Percentiles rank a stretch among this genome's conserved stretches.
phyloP scores from a whole-genome alignment of 2,888 invertebrate species.

The Andricus quercusramuli region DNA sequence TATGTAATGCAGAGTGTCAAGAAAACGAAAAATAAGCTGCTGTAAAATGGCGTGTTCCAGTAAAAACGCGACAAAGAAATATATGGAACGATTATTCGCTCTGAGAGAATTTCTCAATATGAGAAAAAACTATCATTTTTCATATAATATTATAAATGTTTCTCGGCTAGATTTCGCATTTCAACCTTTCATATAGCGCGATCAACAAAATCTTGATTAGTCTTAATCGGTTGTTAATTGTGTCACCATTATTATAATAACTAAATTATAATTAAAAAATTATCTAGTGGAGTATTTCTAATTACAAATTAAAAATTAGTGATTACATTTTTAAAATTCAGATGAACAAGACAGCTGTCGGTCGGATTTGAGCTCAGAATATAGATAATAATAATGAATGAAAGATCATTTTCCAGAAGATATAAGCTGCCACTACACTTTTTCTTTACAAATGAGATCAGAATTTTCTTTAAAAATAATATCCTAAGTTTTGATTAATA shows the following conservation, averaged over 20 bases:
- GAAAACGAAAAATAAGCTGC: conserved; percentile 46
- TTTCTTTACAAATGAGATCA: background rate
- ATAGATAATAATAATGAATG: conserved; percentile 6
- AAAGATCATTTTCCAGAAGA: background rate
- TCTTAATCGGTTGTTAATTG: conserved; percentile 37
- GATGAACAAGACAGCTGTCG: conserved; percentile 59
- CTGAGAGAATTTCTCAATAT: conserved; percentile 73
- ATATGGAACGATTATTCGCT: conserved; percentile 13
- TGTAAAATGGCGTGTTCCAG: conserved; percentile 8
- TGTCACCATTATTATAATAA: conserved; percentile 42
- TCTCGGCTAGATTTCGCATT: conserved; percentile 54
- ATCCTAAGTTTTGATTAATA: conserved; percentile 21
- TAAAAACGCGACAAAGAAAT: conserved; percentile 1
- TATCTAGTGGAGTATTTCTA: conserved; percentile 61
- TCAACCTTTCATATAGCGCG: conserved; percentile 52
- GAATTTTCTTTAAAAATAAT: conserved; percentile 13
- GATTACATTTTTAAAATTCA: conserved; percentile 52
- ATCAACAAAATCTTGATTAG: conserved; percentile 47
- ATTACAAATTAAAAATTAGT: conserved; percentile 52
- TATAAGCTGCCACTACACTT: background rate
- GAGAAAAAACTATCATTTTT: conserved; percentile 68
- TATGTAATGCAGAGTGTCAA: conserved; percentile 60
- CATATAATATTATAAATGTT: conserved; percentile 55
- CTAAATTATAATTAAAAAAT: conserved; percentile 56
- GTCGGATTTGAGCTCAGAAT: conserved; percentile 43